Evolutionary conservation across 1,140 invertebrate genomes (phyloP).

Genomic region (Dinoponera quadriceps): DNA sequence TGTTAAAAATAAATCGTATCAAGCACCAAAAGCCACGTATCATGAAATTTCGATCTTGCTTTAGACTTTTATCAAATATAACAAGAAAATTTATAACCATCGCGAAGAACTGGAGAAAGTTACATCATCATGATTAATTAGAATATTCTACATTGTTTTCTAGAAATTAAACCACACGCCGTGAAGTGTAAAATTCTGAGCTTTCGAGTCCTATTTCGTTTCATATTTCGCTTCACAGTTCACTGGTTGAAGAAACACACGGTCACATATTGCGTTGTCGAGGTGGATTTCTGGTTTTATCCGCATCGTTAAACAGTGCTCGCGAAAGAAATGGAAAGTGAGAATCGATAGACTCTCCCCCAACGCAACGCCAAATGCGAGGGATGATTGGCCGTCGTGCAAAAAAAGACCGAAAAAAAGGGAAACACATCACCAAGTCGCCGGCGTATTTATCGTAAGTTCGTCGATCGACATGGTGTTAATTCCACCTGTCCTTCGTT

Average conservation of each 20-base stretch:
- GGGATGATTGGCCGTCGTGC: slow-evolving; percentile 43
- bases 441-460: slow-evolving; percentile 65
- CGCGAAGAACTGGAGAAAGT: no score
- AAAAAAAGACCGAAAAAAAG: slow-evolving; percentile 9
- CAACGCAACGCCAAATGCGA: slow-evolving; percentile 17
- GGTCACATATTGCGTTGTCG: slow-evolving; percentile 13
- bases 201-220: not conserved
- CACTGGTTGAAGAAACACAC: slow-evolving; percentile 40
- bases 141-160: no score
- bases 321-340: slow-evolving; percentile 28
- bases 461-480: slow-evolving; percentile 75
- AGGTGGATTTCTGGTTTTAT: slow-evolving; percentile 40
- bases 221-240: slow-evolving; percentile 11
- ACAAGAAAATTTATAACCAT: no score
- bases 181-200: slow-evolving; percentile 22
- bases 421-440: slow-evolving; percentile 14
- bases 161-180: no score
- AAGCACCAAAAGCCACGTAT: no score
- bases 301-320: slow-evolving; percentile 48
- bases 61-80: no score
- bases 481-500: slow-evolving; percentile 78
- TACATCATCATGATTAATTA: no score
- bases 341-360: slow-evolving; percentile 18
- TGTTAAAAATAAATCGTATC: no score
- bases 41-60: no score